phyloP scores from a whole-genome alignment of 2,888 invertebrate species.

The Synanthedon myopaeformis region DNA sequence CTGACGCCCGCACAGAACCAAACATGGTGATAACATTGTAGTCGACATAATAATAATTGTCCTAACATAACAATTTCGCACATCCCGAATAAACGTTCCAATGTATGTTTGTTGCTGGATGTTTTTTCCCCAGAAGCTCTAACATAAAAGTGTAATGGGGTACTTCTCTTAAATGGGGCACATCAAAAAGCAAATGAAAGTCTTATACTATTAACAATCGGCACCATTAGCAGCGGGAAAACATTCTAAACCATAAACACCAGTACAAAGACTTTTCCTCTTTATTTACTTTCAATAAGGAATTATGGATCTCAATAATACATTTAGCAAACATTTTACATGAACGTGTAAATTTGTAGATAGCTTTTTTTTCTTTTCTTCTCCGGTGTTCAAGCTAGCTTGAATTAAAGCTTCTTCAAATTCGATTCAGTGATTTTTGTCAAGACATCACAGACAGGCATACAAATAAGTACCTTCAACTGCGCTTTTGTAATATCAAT shows the following conservation, averaged over 20 bases:
- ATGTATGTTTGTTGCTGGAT: slow-evolving; percentile 20
- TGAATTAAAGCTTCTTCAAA: no score
- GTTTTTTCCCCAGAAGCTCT: slow-evolving; percentile 22
- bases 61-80: no score
- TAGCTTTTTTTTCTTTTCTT: slow-evolving; percentile 29
- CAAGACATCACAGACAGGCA: no score
- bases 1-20: no score
- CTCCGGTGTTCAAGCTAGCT: background rate
- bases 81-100: slow-evolving; percentile 3
- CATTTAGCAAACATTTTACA: no score
- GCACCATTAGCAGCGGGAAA: slow-evolving; percentile 40
- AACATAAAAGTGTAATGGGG: slow-evolving; percentile 27
- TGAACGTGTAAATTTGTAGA: slow-evolving; percentile 37
- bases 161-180: slow-evolving; percentile 33
- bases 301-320: no score
- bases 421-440: no score
- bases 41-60: no score
- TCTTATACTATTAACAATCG: slow-evolving; percentile 48
- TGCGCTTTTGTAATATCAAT: no score
- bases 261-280: slow-evolving; percentile 7
- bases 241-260: slow-evolving; percentile 33
- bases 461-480: no score
- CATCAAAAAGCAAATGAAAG: slow-evolving; percentile 48
- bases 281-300: no score
- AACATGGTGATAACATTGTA: no score